Evolutionary conservation across 37 sponge, comb jelly and placozoan species (phyloP), one percentile per base, ranked within the genome.

Genomic region (Bolinopsis microptera): DNA sequence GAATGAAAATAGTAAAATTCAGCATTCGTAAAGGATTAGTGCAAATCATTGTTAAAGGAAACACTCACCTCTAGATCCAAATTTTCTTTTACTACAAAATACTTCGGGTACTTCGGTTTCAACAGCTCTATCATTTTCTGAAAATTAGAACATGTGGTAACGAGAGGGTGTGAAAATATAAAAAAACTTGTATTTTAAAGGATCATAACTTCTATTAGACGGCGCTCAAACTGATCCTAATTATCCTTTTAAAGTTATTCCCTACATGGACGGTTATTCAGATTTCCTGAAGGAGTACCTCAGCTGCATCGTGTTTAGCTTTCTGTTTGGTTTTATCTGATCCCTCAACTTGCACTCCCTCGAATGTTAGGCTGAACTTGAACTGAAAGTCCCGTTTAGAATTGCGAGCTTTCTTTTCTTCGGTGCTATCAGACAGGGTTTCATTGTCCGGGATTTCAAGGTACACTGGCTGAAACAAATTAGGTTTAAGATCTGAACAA

Each of bases 231-330:
- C n/a, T n/a, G n/a, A n/a, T n/a, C n/a, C n/a, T n/a, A n/a, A n/a
- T n/a, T n/a, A n/a, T n/a, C n/a, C n/a, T n/a, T n/a, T n/a, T n/a
- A n/a, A n/a, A n/a, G n/a, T n/a, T n/a, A n/a, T n/a, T n/a, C n/a
- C n/a, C n/a, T n/a, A n/a, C n/a, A n/a, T n/a, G n/a, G n/a, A n/a
- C n/a, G n/a, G n/a, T n/a, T n/a, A n/a, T n/a, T n/a, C n/a, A n/a
- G n/a, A n/a, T n/a, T n/a, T n/a, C n/a, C n/a, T n/a, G n/a, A n/a
- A n/a, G n/a, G n/a, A n/a, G n/a, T n/a, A 77, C 80, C 80, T 77
- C 80, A 35, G 80, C 80, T 33, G 80, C 80, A 77, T 77, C 33
- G 35, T 77, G 80, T 32, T 77, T 77, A 1, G 80, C 80, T 9
- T 77, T 77, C 35, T 77, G 80, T 77, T 77, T 77, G 27, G 80